Base-by-base conservation (phyloP, 53 echinoderm and acorn worm genomes). In the Arbacia lixula region DNA sequence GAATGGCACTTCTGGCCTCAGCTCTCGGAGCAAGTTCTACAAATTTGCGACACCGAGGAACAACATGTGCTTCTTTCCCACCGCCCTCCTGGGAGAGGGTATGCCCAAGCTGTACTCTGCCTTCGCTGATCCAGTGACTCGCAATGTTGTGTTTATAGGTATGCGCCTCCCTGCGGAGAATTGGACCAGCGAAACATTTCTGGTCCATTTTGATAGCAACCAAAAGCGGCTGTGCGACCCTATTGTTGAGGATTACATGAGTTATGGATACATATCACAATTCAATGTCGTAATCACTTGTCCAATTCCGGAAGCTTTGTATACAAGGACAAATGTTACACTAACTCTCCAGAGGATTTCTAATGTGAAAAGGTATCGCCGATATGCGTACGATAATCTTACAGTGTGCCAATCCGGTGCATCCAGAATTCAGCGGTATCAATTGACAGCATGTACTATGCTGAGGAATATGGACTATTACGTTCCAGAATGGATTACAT, bases 81-180 rank as follows among this genome's bases (percentile, higher is more conserved):
- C 84, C 41, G 88, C 67, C 61, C 38, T 95, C 16, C 72, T 78
- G 37, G 71, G 72, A 17, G 49, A 84, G 42, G 83, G 71, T 6
- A 87, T 95, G 86, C 95, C 95, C 3, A 80, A 84, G 36, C 76
- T 95, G 10, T 90, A 95, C 66, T 95, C 95, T 2, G 87, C 68
- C 6, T 95, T 95, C 56, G 60, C 85, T 51, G 87, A 89, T 75
- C 85, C 87, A 12, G 67, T 71, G 5, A 76, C 76, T 0, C 51
- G 84, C 26, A 72, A 71, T 33, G 91, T 91, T 9, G 92, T 92
- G 4, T 90, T 95, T 33, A 71, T 91, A 6, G 95, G 87, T 21
- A 84, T 90, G 17, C 50, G 85, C 25, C 87, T 68, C 32, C 58
- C 72, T 3, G 41, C 37, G 17, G 88, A 92, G 17, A 64, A 74